Evolutionary conservation across 92 coral and sea anemone genomes (phyloP).

Genomic region (Desmophyllum pertusum): DNA sequence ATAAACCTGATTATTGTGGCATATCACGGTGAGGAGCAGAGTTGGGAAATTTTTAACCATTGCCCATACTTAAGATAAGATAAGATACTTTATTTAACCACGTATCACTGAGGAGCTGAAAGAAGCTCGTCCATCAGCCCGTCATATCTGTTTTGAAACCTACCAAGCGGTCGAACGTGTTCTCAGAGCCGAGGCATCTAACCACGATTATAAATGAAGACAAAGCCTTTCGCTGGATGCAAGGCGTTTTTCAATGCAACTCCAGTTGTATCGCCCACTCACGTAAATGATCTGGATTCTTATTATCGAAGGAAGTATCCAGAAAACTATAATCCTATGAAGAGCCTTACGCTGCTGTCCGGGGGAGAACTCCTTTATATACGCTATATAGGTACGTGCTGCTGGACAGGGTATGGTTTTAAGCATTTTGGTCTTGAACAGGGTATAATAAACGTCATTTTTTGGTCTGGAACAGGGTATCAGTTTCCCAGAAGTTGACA

Average conservation of each 20-base stretch:
- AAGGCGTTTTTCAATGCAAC: constrained; percentile 25
- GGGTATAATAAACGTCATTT: too few species aligned
- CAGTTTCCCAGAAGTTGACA: too few species aligned
- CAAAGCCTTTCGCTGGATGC: constrained; percentile 7
- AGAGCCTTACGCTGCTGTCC: constrained; percentile 15
- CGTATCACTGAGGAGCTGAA: too few species aligned
- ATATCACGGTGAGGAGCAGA: constrained; percentile 40
- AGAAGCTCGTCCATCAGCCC: too few species aligned
- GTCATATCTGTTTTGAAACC: constrained; percentile 41
- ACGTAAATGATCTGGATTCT: constrained; percentile 4
- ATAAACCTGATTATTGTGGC: constrained; percentile 34
- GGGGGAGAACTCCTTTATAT: too few species aligned
- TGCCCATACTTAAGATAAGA: too few species aligned
- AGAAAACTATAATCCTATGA: constrained; percentile 6
- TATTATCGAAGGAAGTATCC: neutral
- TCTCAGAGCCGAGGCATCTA: neutral
- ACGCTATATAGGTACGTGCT: too few species aligned
- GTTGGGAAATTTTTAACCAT: constrained; percentile 27
- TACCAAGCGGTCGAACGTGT: constrained; percentile 40
- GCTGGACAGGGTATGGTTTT: too few species aligned
- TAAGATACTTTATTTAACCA: too few species aligned
- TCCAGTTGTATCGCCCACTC: constrained; percentile 4
- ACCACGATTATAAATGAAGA: constrained; percentile 4
- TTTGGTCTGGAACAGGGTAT: too few species aligned
- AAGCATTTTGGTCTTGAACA: too few species aligned